Conservation (phyloP, 2,888 invertebrate species). For the Yponomeuta sedellus region DNA sequence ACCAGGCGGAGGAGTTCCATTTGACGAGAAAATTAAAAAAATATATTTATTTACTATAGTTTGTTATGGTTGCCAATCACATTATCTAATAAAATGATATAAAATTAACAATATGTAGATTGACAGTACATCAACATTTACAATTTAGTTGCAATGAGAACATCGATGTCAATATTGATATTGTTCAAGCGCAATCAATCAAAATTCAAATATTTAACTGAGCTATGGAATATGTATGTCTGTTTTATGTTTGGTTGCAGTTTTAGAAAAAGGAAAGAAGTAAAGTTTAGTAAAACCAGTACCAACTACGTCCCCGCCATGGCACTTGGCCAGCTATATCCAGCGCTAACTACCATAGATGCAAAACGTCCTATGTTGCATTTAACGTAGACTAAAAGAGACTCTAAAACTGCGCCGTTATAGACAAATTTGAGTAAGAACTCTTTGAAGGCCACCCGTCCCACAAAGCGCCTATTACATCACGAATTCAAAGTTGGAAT, state of each 20-base stretch:
- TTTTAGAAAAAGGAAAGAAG: neutral
- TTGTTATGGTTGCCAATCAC: no score
- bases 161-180: no score
- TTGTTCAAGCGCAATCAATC: no score
- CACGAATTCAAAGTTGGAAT: neutral
- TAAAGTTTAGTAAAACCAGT: neutral
- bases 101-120: no score
- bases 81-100: no score
- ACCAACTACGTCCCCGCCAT: conserved; percentile 17
- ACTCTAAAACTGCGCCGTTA: conserved; percentile 14
- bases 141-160: no score
- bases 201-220: no score
- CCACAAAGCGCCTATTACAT: neutral
- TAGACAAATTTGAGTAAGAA: conserved; percentile 13
- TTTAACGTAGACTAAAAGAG: conserved; percentile 15
- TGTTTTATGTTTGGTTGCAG: neutral
- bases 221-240: no score
- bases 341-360: neutral
- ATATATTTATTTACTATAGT: no score
- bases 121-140: no score
- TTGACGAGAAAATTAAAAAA: no score
- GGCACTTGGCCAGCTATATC: conserved; percentile 36
- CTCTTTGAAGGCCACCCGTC: neutral
- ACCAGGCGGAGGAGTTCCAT: no score
- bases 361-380: neutral